phyloP scores from a whole-genome alignment of 2,888 invertebrate genomes.

The Unio delphinus region DNA sequence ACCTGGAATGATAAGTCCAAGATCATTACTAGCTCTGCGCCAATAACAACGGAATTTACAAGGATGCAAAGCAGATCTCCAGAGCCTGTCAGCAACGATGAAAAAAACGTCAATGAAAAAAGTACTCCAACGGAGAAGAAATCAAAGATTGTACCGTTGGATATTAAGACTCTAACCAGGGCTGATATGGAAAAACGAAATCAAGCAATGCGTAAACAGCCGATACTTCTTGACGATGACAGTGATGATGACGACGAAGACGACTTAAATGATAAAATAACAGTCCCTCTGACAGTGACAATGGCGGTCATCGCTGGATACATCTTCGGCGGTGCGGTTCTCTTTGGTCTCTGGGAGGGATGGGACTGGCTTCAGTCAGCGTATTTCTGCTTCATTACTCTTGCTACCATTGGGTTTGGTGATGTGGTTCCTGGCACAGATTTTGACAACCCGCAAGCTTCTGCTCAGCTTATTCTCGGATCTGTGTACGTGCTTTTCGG shows the following conservation, averaged over 20 bases:
- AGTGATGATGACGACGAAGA: constrained; percentile 66
- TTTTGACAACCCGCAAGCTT: constrained; percentile 61
- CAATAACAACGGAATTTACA: constrained; percentile 31
- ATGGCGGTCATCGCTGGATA: constrained; percentile 69
- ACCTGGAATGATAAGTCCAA: constrained; percentile 35
- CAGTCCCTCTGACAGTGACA: constrained; percentile 69
- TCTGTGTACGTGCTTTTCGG: constrained; percentile 69
- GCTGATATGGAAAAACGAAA: constrained; percentile 25
- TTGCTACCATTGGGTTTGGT: constrained; percentile 71
- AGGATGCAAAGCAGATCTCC: constrained; percentile 43
- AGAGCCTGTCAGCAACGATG: constrained; percentile 2
- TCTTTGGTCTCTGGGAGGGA: constrained; percentile 70
- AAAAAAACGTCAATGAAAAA: background rate
- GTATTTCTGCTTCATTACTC: constrained; percentile 71
- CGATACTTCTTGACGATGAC: constrained; percentile 53
- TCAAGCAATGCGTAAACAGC: constrained; percentile 42
- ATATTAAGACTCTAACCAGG: constrained; percentile 37
- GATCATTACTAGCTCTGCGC: constrained; percentile 10
- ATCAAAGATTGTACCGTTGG: constrained; percentile 54
- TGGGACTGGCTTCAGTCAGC: constrained; percentile 68
- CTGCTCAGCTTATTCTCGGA: constrained; percentile 65
- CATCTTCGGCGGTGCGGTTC: constrained; percentile 68
- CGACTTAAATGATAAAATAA: constrained; percentile 66
- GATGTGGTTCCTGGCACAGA: constrained; percentile 67
- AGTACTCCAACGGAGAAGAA: constrained; percentile 3